Percentiles rank a stretch among this genome's conserved stretches.
These are phyloP conservation scores for Drosophila borborema DNA, from an alignment of 2,888 invertebrate species.

Conservation along the genomic window DNA sequence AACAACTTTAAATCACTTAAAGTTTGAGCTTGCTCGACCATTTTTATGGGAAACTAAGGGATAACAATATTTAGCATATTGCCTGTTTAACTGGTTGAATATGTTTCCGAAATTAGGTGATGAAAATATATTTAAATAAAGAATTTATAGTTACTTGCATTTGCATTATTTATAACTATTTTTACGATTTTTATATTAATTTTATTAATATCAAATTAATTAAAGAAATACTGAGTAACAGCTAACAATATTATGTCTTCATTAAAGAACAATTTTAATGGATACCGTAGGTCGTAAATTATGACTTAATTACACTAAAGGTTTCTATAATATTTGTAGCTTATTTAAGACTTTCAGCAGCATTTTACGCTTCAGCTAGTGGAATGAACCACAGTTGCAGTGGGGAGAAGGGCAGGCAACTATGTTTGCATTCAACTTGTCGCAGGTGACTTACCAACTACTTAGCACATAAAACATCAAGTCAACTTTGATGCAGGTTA, in stretches of 20 bases:
- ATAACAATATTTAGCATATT: background rate
- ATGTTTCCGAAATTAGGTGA: background rate
- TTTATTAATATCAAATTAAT: background rate
- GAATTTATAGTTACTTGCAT: too few relatives aligned
- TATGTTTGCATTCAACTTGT: conserved; percentile 78
- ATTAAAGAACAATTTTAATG: background rate
- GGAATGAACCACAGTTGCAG: background rate
- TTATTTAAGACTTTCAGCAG: background rate
- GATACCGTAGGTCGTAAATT: background rate
- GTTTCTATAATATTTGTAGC: background rate
- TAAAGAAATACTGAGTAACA: background rate
- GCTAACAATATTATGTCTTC: background rate
- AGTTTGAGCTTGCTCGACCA: background rate
- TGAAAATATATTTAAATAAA: background rate
- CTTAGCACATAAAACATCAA: conserved; percentile 77
- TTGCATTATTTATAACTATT: too few relatives aligned
- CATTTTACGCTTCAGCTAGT: conserved; percentile 4
- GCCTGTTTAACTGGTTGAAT: background rate
- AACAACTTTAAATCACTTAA: background rate
- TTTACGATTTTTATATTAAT: background rate
- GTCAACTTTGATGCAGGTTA: conserved; percentile 60
- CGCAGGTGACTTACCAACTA: conserved; percentile 83
- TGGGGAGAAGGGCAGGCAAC: conserved; percentile 14
- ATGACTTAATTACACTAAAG: background rate
- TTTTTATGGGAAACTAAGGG: background rate